phyloP scores from a whole-genome alignment of 1,140 invertebrate genomes.

The Drosophila quadrilineata region DNA sequence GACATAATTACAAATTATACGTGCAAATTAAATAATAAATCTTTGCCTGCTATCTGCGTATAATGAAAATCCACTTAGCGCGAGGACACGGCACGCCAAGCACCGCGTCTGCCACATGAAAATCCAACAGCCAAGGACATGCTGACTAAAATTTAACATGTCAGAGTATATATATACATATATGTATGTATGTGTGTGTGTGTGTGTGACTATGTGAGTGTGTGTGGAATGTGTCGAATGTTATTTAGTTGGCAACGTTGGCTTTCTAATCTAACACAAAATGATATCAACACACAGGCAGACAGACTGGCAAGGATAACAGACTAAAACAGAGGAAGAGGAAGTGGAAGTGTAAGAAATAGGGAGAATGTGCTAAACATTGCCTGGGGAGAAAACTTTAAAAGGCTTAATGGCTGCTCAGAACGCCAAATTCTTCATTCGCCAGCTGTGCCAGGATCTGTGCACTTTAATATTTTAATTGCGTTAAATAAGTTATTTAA shows the following conservation, averaged over 20 bases:
- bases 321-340: conserved; percentile 1
- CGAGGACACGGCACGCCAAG: conserved; percentile 1
- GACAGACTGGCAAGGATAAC: not conserved
- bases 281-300: not conserved
- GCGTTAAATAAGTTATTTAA: conserved; percentile 5
- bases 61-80: conserved; percentile 60
- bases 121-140: conserved; percentile 27
- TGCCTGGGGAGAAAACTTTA: too few relatives aligned
- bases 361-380: too few relatives aligned
- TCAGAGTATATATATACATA: not conserved
- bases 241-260: conserved; percentile 45
- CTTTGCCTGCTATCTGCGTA: conserved; percentile 41
- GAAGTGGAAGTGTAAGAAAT: too few relatives aligned
- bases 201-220: not conserved
- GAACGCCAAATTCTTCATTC: not conserved
- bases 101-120: conserved; percentile 8
- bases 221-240: conserved; percentile 27
- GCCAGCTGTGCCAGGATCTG: too few relatives aligned
- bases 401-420: conserved; percentile 31
- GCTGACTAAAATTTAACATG: not conserved
- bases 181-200: not conserved
- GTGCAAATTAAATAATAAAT: conserved; percentile 64
- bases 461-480: conserved; percentile 23
- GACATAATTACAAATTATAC: conserved; percentile 60
- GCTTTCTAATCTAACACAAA: conserved; percentile 44